phyloP scores from a whole-genome alignment of 2,113 vertebrate genomes.

The Pseudorasbora parva region DNA sequence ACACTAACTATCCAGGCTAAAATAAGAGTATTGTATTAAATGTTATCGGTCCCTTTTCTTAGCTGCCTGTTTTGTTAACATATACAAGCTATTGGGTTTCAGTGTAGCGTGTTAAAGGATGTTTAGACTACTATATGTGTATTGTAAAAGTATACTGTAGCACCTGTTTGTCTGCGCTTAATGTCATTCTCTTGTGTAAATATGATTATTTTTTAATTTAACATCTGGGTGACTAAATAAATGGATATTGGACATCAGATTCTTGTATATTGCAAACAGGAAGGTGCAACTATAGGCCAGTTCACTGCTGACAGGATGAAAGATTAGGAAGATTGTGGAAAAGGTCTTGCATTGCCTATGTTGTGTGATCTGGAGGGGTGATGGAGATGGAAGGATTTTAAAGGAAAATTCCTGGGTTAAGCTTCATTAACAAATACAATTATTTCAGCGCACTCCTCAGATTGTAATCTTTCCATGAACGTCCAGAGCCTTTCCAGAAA shows the following conservation, averaged over 20 bases:
- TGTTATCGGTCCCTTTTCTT: not conserved
- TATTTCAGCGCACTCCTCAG: too few species aligned
- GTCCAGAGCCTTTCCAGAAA: too few species aligned
- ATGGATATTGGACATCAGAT: not conserved
- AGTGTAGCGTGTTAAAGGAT: slow-evolving; percentile 23
- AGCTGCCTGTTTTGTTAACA: not conserved
- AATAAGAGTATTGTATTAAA: slow-evolving; percentile 32
- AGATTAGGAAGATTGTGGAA: not conserved
- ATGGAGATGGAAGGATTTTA: not conserved
- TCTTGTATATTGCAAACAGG: not conserved
- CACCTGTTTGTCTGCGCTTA: not conserved
- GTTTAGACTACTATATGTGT: slow-evolving; percentile 24
- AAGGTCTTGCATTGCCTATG: not conserved
- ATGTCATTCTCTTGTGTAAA: not conserved
- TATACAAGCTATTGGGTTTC: slow-evolving; percentile 29
- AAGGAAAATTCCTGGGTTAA: not conserved
- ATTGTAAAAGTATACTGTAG: not conserved
- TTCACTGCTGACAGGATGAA: not conserved
- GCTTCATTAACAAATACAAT: not conserved
- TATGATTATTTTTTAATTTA: not conserved
- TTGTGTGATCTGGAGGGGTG: not conserved
- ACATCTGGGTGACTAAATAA: not conserved
- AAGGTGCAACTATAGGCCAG: not conserved
- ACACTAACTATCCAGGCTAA: slow-evolving; percentile 1
- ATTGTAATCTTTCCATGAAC: too few species aligned